Base-by-base conservation (phyloP, 30 jellyfish, hydroid and myxozoan species). In the Pseudorhiza aurosa region DNA sequence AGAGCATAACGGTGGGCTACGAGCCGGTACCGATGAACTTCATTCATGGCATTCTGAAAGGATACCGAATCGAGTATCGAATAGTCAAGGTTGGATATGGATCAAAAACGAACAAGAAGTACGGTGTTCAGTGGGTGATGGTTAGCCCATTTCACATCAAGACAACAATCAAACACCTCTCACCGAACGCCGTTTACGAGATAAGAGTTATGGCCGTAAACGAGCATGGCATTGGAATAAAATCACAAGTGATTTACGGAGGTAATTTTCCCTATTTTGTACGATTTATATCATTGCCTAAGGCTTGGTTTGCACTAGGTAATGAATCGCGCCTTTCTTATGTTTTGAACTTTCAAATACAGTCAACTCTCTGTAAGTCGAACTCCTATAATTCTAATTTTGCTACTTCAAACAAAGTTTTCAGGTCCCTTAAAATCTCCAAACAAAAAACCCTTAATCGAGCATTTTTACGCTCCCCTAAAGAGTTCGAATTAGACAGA, bases 161-260 rank as follows among this genome's bases (percentile, higher is more conserved):
- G 14, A 50, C 72, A 12, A 55, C 75, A 2, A 33, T 72, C 21
- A 22, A 50, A 39, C 24, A 72, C 12, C 49, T 72, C n/a, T 27
- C 7, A 25, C 65, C 86, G 14, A 72, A 72, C 50, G 37, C 73
- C 28, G 86, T 72, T 31, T 72, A 72, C 42, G 72, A 72, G 53
- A 32, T 89, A n/a, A 82, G 58, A 55, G 87, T 83, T 21, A 57
- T 50, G 77, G 97, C 96, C 12, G 89, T 73, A 12, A 90, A 84
- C 55, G 88, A 81, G 51, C 78, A 84, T 33, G 97, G 97, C 21
- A 92, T 40, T 42, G 96, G 97, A 10, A 90, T 70, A n/a, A 63
- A 96, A 39, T 77, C 95, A 40, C 67, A 43, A 3, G 25, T 32
- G 3, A n/a, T 58, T 2, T 83, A 69, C 58, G 95, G 87, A 44